These are phyloP conservation scores for Lerema accius DNA, from an alignment of 1,140 invertebrate genomes.

Conservation along the genomic window DNA sequence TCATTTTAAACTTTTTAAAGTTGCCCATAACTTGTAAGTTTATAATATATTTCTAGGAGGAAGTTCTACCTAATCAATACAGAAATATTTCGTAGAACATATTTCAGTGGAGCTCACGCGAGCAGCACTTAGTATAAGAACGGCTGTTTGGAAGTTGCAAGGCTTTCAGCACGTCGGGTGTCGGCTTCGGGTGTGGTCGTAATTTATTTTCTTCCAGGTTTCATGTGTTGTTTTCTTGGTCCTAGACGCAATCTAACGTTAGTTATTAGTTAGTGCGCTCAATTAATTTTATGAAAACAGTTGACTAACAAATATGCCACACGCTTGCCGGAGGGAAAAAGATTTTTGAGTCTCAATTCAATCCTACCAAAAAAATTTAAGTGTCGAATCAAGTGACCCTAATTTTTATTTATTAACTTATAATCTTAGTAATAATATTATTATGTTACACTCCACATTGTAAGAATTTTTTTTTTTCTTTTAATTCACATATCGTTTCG, in stretches of 20 bases:
- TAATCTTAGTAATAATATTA: no score
- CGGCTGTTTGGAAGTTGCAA: slow-evolving; percentile 25
- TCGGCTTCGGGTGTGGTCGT: slow-evolving; percentile 8
- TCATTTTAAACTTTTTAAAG: slow-evolving; percentile 1
- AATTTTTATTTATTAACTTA: no score
- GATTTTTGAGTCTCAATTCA: no score
- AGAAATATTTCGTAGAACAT: slow-evolving; percentile 26
- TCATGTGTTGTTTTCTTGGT: slow-evolving; percentile 5
- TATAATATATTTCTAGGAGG: slow-evolving; percentile 23
- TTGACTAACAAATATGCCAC: no score
- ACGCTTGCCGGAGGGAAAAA: no score
- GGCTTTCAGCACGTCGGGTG: slow-evolving; percentile 21
- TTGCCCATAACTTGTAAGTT: slow-evolving; percentile 6
- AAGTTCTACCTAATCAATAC: slow-evolving; percentile 28
- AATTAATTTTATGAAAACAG: no score
- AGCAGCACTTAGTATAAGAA: slow-evolving; percentile 23
- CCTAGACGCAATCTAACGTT: not conserved
- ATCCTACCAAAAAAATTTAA: no score
- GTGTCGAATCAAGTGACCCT: no score
- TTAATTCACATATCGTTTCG: no score
- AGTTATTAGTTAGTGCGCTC: no score
- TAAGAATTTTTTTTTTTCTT: no score
- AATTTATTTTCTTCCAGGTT: slow-evolving; percentile 14
- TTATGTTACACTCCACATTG: no score
- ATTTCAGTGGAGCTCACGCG: slow-evolving; percentile 24